Conservation (phyloP, 1,140 invertebrate genomes). For the Drosophila novamexicana region DNA sequence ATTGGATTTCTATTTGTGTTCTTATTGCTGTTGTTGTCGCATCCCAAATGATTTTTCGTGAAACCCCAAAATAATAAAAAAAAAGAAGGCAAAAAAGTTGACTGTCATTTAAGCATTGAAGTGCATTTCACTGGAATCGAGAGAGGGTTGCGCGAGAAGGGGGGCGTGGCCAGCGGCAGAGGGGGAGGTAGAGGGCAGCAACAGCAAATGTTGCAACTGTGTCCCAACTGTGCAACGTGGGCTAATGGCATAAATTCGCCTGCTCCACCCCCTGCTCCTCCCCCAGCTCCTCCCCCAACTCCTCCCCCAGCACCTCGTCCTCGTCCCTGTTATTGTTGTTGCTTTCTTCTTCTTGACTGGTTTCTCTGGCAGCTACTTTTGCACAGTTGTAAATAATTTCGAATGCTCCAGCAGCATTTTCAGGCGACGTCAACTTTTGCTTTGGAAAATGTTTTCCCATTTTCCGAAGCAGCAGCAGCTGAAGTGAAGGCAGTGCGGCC, state of each 20-base stretch:
- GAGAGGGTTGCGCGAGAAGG: not conserved
- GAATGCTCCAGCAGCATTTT: conserved; percentile 46
- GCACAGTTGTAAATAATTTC: conserved; percentile 50
- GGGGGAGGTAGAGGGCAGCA: not conserved
- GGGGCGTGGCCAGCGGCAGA: not conserved
- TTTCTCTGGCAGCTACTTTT: conserved; percentile 38
- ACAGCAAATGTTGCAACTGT: conserved; percentile 7
- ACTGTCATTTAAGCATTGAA: conserved; percentile 53
- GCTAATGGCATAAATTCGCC: conserved; percentile 40
- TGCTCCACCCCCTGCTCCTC: no score
- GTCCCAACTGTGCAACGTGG: conserved; percentile 30
- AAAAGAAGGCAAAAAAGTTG: conserved; percentile 18
- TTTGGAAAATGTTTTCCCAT: conserved; percentile 33
- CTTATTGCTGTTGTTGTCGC: conserved; percentile 27
- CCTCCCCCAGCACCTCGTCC: not conserved
- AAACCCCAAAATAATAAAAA: conserved; percentile 17
- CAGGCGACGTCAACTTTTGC: conserved; percentile 39
- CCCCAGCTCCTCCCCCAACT: no score
- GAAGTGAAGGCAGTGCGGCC: not conserved
- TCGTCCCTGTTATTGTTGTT: conserved; percentile 10
- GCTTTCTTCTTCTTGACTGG: conserved; percentile 42
- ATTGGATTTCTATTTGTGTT: conserved; percentile 7
- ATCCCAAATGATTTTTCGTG: conserved; percentile 48
- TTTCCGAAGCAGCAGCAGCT: conserved; percentile 2
- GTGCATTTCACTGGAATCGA: conserved; percentile 40